Conservation (phyloP, 64 coral and sea anemone species). For the Stylophora pistillata region DNA sequence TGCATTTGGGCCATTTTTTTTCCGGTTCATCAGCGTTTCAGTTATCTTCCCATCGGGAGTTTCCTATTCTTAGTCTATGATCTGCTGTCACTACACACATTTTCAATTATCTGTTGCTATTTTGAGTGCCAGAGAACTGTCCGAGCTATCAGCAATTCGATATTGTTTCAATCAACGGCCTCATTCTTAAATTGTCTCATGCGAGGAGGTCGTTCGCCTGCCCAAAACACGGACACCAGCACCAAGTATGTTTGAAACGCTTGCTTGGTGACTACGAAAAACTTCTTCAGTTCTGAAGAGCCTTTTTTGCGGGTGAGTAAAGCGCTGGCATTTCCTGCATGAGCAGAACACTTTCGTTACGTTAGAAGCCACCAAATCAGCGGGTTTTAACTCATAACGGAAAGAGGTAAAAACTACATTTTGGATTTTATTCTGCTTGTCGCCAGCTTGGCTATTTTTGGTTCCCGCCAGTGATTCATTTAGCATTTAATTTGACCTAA, state of each 20-base stretch:
- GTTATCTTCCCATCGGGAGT: not conserved
- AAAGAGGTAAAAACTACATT: too few relatives aligned
- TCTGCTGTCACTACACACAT: not conserved
- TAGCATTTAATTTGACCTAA: not conserved
- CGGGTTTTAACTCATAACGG: too few relatives aligned
- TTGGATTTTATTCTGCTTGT: not conserved
- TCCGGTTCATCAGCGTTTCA: not conserved
- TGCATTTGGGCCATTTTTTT: not conserved
- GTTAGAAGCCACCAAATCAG: too few relatives aligned
- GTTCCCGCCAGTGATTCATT: not conserved
- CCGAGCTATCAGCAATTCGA: slow-evolving; percentile 43
- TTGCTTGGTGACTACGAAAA: not conserved
- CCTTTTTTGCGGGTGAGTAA: not conserved
- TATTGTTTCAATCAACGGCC: slow-evolving; percentile 42
- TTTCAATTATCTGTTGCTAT: slow-evolving; percentile 27
- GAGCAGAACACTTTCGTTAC: not conserved
- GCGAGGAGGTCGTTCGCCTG: not conserved
- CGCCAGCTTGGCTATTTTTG: slow-evolving; percentile 1
- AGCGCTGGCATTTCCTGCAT: not conserved
- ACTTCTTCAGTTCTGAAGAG: not conserved
- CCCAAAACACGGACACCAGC: not conserved
- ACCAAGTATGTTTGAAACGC: not conserved
- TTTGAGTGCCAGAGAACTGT: not conserved
- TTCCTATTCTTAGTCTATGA: slow-evolving; percentile 38
- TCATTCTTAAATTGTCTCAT: not conserved